Evolutionary conservation across 2,888 invertebrate species (phyloP), one percentile per base, ranked within the genome.

Genomic region (Ophonus ardosiacus): DNA sequence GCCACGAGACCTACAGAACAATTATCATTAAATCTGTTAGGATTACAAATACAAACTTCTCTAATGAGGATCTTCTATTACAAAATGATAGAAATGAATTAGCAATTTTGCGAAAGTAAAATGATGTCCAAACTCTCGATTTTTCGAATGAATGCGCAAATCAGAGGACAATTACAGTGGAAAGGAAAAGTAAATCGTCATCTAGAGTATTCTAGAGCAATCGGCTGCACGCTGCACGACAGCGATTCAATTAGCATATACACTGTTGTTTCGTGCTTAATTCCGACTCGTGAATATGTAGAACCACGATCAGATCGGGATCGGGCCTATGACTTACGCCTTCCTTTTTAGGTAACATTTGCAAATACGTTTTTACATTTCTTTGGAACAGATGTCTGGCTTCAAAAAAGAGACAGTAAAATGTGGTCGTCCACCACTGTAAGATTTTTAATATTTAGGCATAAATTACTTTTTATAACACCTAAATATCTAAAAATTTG

Each of bases 231-330:
- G 13, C 15, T 43, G 40, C 71, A 74, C 71, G 71, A 43, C 1
- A 43, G 17, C 71, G 1, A 74, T 74, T 74, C 43, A 13, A 74
- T 74, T 74, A 43, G 71, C 71, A 74, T 74, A 74, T 74, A 74
- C 71, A 74, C 43, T 43, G 71, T 43, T 74, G 71, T 74, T 74
- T 74, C 71, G 71, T 74, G 71, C 43, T 74, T 74, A 17, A 43
- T 68, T 40, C 71, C 43, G 43, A 51, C 43, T 74, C 71, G 18
- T 74, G 71, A 74, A 74, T 74, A 43, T 74, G 71, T 51, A 74
- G 43, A 2, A 43, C 17, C 68, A 68, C 68, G 68, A 68, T 15
- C 13, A 13, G 43, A 13, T 13, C 31, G 5, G 31, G 31, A 31
- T 31, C 31, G 31, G 7, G 0, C 13, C 31, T 68, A 40, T 40